A percentile compares a stretch with the other conserved stretches of the same genome.
Conservation (phyloP, 2,113 vertebrate genomes). For the Corythaeola cristata region DNA sequence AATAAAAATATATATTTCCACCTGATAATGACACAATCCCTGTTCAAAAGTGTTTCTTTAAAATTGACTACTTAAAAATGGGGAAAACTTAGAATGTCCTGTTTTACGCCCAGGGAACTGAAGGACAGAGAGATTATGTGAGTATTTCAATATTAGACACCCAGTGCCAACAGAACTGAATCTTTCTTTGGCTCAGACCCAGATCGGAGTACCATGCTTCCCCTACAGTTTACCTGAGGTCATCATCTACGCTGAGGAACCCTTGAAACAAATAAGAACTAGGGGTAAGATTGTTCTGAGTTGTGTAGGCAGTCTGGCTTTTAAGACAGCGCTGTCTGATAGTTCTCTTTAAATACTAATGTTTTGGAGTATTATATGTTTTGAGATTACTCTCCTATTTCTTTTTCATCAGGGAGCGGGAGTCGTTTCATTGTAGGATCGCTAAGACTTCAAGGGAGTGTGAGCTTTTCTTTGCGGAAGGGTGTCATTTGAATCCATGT, state of each 20-base stretch:
- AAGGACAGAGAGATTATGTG: background rate
- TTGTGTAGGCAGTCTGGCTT: background rate
- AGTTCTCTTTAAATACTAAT: background rate
- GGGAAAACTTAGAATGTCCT: background rate
- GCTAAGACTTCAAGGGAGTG: background rate
- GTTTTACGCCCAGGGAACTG: background rate
- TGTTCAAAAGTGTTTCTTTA: background rate
- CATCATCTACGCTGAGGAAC: background rate
- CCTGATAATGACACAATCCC: background rate
- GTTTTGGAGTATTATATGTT: background rate
- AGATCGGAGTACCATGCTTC: background rate
- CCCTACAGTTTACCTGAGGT: background rate
- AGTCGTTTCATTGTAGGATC: background rate
- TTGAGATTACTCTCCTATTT: background rate
- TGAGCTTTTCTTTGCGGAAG: background rate
- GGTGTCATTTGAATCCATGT: background rate
- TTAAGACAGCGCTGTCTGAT: background rate
- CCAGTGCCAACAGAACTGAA: background rate
- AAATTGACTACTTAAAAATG: background rate
- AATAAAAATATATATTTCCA: background rate
- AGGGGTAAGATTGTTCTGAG: background rate
- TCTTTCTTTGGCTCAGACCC: background rate
- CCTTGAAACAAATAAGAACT: background rate
- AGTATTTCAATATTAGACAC: background rate
- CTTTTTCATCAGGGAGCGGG: background rate